phyloP scores from a whole-genome alignment of 2,113 vertebrate genomes.

The Pica pica region DNA sequence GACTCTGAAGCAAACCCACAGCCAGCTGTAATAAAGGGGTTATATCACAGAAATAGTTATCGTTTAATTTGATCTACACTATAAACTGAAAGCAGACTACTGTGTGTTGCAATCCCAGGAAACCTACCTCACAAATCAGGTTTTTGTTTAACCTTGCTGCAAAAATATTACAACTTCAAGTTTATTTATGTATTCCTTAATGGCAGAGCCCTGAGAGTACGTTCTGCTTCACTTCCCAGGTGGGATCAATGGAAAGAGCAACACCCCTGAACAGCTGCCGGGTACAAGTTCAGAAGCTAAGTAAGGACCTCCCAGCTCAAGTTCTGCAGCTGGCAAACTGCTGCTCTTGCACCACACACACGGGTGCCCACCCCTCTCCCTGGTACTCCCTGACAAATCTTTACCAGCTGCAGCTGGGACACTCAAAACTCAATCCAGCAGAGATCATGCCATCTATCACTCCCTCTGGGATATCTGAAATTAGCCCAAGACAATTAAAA shows the following conservation, averaged over 20 bases:
- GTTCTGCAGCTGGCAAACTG: neutral
- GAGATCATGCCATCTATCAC: neutral
- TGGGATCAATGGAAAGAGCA: neutral
- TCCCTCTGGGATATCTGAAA: neutral
- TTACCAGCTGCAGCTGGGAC: neutral
- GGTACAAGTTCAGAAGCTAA: neutral
- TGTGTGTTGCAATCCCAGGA: neutral
- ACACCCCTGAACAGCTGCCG: neutral
- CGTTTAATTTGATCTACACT: neutral
- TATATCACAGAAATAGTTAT: neutral
- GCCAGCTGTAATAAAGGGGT: neutral
- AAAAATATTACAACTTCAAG: neutral
- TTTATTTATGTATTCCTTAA: neutral
- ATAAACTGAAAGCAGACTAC: neutral
- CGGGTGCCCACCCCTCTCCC: neutral
- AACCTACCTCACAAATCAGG: neutral
- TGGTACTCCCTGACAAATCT: neutral
- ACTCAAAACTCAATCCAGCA: neutral
- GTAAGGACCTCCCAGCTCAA: neutral
- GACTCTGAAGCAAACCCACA: neutral
- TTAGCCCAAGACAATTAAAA: neutral
- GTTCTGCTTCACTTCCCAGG: neutral
- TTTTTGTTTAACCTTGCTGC: neutral
- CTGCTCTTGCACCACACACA: rapidly evolving
- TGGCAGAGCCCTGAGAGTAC: neutral